Percentiles rank a stretch among this genome's conserved stretches.
Conservation (phyloP, 2,888 invertebrate species). For the Colostygia pectinataria region DNA sequence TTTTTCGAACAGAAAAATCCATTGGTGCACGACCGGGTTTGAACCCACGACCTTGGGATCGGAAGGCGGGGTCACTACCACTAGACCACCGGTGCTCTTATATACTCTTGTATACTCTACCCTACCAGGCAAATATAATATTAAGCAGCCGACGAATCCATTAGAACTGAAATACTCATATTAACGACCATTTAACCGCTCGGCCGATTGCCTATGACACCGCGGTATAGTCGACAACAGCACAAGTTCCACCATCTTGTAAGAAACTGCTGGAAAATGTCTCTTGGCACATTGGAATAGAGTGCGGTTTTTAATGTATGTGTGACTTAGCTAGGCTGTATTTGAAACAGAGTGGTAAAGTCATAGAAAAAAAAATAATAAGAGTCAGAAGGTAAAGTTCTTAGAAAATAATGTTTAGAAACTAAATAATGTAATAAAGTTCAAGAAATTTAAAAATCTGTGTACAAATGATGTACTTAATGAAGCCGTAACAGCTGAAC, state of each 20-base stretch:
- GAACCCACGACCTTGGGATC: too few species aligned
- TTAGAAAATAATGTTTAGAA: too few species aligned
- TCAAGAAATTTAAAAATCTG: too few species aligned
- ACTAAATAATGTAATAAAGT: too few species aligned
- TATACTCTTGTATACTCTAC: too few species aligned
- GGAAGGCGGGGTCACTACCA: too few species aligned
- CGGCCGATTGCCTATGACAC: slow-evolving; percentile 34
- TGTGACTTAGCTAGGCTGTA: slow-evolving; percentile 1
- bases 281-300: not conserved
- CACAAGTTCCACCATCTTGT: slow-evolving; percentile 5
- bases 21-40: too few species aligned
- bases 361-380: not conserved
- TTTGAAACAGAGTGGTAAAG: not conserved
- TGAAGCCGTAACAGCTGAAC: too few species aligned
- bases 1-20: too few species aligned
- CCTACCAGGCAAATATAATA: slow-evolving; percentile 16
- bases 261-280: not conserved
- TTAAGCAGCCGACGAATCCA: slow-evolving; percentile 9
- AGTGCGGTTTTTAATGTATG: not conserved
- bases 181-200: slow-evolving; percentile 37
- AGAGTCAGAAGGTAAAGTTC: not conserved
- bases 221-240: slow-evolving; percentile 26
- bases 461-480: too few species aligned
- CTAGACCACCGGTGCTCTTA: too few species aligned
- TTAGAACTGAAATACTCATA: slow-evolving; percentile 21